Conservation (phyloP, 2,888 invertebrate species). For the Eupithecia insigniata region DNA sequence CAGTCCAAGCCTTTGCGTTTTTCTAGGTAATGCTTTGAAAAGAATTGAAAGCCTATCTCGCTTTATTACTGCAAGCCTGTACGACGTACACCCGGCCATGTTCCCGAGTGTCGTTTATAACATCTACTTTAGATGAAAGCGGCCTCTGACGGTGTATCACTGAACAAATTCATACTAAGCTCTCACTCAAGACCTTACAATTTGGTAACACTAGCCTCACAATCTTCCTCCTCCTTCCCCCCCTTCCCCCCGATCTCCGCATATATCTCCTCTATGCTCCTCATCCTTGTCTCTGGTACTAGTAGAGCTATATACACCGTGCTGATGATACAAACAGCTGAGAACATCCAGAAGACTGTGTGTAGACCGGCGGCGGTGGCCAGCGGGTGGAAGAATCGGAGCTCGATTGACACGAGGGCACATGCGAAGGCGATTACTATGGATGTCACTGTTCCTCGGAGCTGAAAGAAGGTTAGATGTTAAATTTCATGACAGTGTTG, state of each 20-base stretch:
- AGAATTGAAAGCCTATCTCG: no score
- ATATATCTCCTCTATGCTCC: slow-evolving; percentile 73
- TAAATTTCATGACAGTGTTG: neutral
- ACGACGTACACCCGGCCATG: no score
- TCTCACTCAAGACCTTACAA: slow-evolving; percentile 50
- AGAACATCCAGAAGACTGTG: slow-evolving; percentile 73
- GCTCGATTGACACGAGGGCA: slow-evolving; percentile 69
- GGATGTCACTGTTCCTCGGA: slow-evolving; percentile 76
- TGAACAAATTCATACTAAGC: neutral
- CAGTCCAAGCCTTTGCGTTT: no score
- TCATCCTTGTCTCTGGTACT: slow-evolving; percentile 75
- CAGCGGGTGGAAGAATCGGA: slow-evolving; percentile 74
- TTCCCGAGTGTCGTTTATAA: no score
- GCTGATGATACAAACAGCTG: slow-evolving; percentile 70
- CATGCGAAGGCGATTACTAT: slow-evolving; percentile 76
- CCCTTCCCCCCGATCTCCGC: slow-evolving; percentile 66
- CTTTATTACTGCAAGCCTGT: no score
- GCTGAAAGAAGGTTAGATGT: slow-evolving; percentile 51
- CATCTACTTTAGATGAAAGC: no score
- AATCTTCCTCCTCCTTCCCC: slow-evolving; percentile 56
- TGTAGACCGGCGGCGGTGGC: slow-evolving; percentile 65
- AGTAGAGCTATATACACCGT: slow-evolving; percentile 62
- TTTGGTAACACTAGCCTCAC: slow-evolving; percentile 70
- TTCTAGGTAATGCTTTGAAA: no score
- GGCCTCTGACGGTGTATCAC: no score